These are phyloP conservation scores for Scaptomyza flava DNA, from an alignment of 2,888 invertebrate genomes.

Conservation along the genomic window DNA sequence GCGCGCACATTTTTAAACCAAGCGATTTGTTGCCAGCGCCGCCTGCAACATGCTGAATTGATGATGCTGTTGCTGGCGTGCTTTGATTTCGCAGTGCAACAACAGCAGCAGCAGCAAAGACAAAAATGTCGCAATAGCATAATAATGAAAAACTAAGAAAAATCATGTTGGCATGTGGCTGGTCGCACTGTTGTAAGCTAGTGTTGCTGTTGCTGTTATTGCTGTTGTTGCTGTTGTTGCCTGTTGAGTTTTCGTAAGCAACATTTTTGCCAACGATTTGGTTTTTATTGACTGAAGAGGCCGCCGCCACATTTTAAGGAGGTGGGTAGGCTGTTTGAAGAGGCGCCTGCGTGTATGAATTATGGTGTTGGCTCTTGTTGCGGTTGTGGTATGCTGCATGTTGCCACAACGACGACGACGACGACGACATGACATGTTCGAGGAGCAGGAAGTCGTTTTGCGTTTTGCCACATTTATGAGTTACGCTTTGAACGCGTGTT, in stretches of 20 bases:
- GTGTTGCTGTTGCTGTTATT: slow-evolving; percentile 14
- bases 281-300: slow-evolving; percentile 78
- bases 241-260: slow-evolving; percentile 43
- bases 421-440: slow-evolving; percentile 69
- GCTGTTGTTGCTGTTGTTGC: slow-evolving; percentile 21
- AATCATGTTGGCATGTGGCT: slow-evolving; percentile 75
- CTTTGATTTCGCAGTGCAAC: slow-evolving; percentile 74
- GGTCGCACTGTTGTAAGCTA: slow-evolving; percentile 12
- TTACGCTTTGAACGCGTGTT: slow-evolving; percentile 70
- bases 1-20: slow-evolving; percentile 70
- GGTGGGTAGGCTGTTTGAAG: slow-evolving; percentile 57
- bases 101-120: slow-evolving; percentile 69
- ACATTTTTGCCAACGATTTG: slow-evolving; percentile 65
- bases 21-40: slow-evolving; percentile 73
- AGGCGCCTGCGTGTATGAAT: slow-evolving; percentile 71
- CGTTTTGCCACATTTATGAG: slow-evolving; percentile 77
- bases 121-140: slow-evolving; percentile 77
- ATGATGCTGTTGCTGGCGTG: slow-evolving; percentile 55
- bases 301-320: slow-evolving; percentile 47
- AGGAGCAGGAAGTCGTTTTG: slow-evolving; percentile 77
- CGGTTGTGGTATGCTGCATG: slow-evolving; percentile 25
- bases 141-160: slow-evolving; percentile 74
- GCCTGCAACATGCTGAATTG: slow-evolving; percentile 60
- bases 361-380: slow-evolving; percentile 51
- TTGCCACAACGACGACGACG: slow-evolving; percentile 6